Base-by-base conservation (phyloP, 2,888 invertebrate species). In the Parascotia fuliginaria region DNA sequence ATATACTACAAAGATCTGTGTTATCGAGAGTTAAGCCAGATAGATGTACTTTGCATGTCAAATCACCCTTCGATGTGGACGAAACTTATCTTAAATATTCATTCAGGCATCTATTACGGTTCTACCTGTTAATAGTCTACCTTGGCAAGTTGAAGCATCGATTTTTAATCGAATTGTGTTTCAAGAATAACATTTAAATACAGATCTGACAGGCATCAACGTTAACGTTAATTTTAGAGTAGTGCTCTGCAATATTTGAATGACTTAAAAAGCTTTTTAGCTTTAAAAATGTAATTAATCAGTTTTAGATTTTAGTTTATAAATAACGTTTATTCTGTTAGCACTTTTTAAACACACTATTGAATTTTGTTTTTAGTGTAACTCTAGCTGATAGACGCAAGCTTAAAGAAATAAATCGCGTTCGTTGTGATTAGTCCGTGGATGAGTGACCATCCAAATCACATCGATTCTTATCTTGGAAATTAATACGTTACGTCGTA, bases 31-130 rank as follows among this genome's bases (percentile, higher is more conserved):
- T 36, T 7, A 28, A n/a, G 22, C 41, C 22, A 22, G 45, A 40
- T 32, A 24, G 49, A 59, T 57, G 69, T 64, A 70, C 65, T 67
- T 71, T 68, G 69, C 60, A 70, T 65, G 73, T 79, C 77, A 75
- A 67, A 65, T 73, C 75, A 63, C 55, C 65, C 70, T 53, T 34
- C 32, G 16, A 44, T 44, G 14, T 46, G 9, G 52, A 37, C 42
- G 36, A 50, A 45, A 14, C 45, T 29, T 14, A 40, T 37, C 39
- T 36, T 12, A 57, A 64, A 51, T 40, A 51, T 50, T n/a, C 37
- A 50, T 41, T 46, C 34, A 34, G 36, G 47, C 61, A 60, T 55
- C 49, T 15, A 51, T 48, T 42, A 32, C 38, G 36, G 12, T 36
- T 28, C 11, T 38, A 31, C 11, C 12, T 11, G 2, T 19, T 19